phyloP scores from a whole-genome alignment of 2,888 invertebrate genomes.

The Bhutanitis thaidina region DNA sequence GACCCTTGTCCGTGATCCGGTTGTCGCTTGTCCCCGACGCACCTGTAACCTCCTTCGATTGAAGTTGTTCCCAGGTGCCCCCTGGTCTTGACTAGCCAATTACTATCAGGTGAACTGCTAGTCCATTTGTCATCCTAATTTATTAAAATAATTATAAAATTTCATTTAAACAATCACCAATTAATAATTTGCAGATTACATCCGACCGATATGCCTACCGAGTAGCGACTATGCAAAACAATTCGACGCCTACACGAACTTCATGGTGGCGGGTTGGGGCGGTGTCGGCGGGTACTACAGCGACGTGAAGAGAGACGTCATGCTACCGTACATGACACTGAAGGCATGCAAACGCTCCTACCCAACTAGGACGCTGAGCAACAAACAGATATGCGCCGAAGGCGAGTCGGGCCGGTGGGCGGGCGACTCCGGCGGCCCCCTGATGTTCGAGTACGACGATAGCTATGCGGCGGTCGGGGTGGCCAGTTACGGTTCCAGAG shows the following conservation, averaged over 20 bases:
- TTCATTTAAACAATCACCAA: too few species aligned
- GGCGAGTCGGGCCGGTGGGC: conserved; percentile 59
- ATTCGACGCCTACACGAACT: conserved; percentile 24
- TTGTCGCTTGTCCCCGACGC: too few species aligned
- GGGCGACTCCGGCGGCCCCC: conserved; percentile 81
- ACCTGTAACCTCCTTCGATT: too few species aligned
- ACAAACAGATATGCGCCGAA: conserved; percentile 52
- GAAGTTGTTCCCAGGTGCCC: too few species aligned
- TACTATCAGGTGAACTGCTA: too few species aligned
- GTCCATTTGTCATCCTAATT: too few species aligned
- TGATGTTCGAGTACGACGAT: conserved; percentile 50
- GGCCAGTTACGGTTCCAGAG: conserved; percentile 82
- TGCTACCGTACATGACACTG: conserved; percentile 29
- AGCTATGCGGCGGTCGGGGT: conserved; percentile 59
- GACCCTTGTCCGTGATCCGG: too few species aligned
- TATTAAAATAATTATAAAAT: too few species aligned
- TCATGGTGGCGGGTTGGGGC: conserved; percentile 67
- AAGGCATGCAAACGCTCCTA: conserved; percentile 22
- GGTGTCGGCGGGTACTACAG: conserved; percentile 48
- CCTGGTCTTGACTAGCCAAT: too few species aligned
- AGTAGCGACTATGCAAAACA: conserved; percentile 24
- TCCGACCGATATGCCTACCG: conserved; percentile 44
- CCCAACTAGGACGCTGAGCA: conserved; percentile 29
- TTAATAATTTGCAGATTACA: conserved; percentile 36
- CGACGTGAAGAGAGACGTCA: conserved; percentile 35